Percentiles rank a stretch among this genome's conserved stretches.
Conservation (phyloP, 2,888 invertebrate genomes). For the Dynastes maya region DNA sequence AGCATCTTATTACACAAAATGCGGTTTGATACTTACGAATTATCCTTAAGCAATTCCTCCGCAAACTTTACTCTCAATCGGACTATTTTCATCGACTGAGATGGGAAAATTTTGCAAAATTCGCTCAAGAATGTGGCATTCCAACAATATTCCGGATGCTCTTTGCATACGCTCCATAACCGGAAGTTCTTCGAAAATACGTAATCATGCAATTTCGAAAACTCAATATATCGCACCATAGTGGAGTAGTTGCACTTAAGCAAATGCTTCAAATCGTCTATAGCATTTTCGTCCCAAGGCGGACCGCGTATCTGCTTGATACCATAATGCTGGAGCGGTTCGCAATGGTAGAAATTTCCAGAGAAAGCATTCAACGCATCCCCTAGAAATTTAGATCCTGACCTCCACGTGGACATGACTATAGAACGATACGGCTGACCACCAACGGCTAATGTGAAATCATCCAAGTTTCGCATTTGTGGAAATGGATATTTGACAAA, state of each 20-base stretch:
- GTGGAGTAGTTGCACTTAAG: conserved; percentile 84
- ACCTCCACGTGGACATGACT: conserved; percentile 91
- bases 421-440: conserved; percentile 84
- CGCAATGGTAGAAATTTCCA: conserved; percentile 92
- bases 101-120: conserved; percentile 88
- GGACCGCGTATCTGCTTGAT: conserved; percentile 86
- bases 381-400: conserved; percentile 92
- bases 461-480: conserved; percentile 75
- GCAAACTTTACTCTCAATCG: conserved; percentile 82
- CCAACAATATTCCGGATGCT: conserved; percentile 79
- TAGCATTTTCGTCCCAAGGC: conserved; percentile 79
- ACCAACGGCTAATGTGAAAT: conserved; percentile 79
- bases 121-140: conserved; percentile 80
- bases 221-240: conserved; percentile 84
- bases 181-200: conserved; percentile 89
- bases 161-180: conserved; percentile 86
- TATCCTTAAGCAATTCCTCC: conserved; percentile 80
- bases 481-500: conserved; percentile 78
- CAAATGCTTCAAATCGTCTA: conserved; percentile 80
- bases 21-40: conserved; percentile 74
- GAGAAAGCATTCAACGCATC: conserved; percentile 89
- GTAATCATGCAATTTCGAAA: conserved; percentile 83
- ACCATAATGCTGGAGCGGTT: conserved; percentile 87
- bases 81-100: conserved; percentile 92
- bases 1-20: too few relatives aligned